Evolutionary conservation across 2,797 vertebrate genomes (phyloP).

Genomic region (Chanos chanos): DNA sequence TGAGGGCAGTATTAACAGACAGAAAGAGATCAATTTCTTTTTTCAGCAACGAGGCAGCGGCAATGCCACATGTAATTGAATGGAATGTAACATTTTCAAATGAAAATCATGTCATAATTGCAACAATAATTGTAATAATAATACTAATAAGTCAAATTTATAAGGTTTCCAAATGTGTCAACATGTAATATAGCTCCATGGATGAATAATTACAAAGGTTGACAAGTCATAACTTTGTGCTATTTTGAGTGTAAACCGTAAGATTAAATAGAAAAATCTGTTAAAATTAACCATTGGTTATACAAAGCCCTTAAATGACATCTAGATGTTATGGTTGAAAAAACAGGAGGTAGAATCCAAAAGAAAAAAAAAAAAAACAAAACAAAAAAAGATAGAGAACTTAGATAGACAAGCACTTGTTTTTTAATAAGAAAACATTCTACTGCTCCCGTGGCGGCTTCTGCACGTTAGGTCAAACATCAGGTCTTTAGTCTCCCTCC

Average conservation of each 20-base stretch:
- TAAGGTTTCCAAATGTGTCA: slow-evolving; percentile 32
- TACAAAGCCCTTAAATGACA: slow-evolving; percentile 82
- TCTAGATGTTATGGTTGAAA: slow-evolving; percentile 77
- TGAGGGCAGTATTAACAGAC: slow-evolving; percentile 18
- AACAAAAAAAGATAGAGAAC: slow-evolving; percentile 55
- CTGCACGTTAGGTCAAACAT: slow-evolving; percentile 48
- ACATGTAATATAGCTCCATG: slow-evolving; percentile 14
- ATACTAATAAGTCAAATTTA: slow-evolving; percentile 26
- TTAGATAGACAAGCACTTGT: slow-evolving; percentile 72
- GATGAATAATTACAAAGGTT: slow-evolving; percentile 28
- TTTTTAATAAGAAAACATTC: slow-evolving; percentile 77
- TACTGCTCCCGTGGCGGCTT: slow-evolving; percentile 77
- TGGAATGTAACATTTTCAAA: slow-evolving; percentile 32
- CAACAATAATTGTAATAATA: slow-evolving; percentile 16
- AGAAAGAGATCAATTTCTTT: slow-evolving; percentile 5
- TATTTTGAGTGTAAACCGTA: slow-evolving; percentile 60
- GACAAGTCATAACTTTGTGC: slow-evolving; percentile 36
- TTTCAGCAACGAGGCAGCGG: slow-evolving; percentile 13
- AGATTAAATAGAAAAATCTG: slow-evolving; percentile 69
- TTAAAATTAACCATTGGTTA: slow-evolving; percentile 70
- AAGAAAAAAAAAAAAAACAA: slow-evolving; percentile 68
- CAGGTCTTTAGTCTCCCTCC: slow-evolving; percentile 85
- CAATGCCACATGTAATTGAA: slow-evolving; percentile 13
- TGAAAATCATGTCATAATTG: background rate
- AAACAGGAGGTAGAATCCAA: slow-evolving; percentile 86